A percentile compares a stretch with the other conserved stretches of the same genome.
phyloP scores from a whole-genome alignment of 92 coral and sea anemone genomes.

The Phenganax subtilis region DNA sequence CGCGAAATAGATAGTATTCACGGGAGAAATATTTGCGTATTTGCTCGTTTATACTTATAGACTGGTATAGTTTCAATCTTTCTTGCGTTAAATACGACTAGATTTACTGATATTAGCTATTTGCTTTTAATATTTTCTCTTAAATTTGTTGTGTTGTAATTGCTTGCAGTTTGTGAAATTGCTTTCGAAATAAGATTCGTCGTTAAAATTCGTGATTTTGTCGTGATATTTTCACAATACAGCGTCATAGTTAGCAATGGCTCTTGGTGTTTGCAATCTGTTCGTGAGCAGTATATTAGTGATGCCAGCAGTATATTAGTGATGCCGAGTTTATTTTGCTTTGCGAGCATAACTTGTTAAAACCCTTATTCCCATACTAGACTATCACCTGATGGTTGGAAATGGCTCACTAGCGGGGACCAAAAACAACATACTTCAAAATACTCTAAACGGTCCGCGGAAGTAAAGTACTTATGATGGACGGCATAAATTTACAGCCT shows the following conservation, averaged over 20 bases:
- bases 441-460: too few species aligned
- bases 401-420: too few species aligned
- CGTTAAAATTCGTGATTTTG: constrained; percentile 26
- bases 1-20: background rate
- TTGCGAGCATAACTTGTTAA: constrained; percentile 40
- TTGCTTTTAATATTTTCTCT: background rate
- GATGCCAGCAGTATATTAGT: constrained; percentile 38
- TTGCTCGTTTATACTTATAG: background rate
- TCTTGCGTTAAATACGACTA: too few species aligned
- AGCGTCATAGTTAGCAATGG: background rate
- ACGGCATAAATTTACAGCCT: too few species aligned
- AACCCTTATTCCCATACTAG: constrained; percentile 2
- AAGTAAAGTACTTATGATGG: too few species aligned
- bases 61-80: background rate
- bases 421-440: too few species aligned
- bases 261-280: constrained; percentile 43
- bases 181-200: background rate
- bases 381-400: too few species aligned
- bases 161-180: background rate
- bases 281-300: constrained; percentile 46
- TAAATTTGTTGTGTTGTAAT: background rate
- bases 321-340: constrained; percentile 51
- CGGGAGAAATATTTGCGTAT: background rate
- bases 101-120: background rate
- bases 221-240: constrained; percentile 13